Evolutionary conservation across 2,797 vertebrate species (phyloP), one percentile per base, ranked within the genome.

Genomic region (Sebastes alutus): DNA sequence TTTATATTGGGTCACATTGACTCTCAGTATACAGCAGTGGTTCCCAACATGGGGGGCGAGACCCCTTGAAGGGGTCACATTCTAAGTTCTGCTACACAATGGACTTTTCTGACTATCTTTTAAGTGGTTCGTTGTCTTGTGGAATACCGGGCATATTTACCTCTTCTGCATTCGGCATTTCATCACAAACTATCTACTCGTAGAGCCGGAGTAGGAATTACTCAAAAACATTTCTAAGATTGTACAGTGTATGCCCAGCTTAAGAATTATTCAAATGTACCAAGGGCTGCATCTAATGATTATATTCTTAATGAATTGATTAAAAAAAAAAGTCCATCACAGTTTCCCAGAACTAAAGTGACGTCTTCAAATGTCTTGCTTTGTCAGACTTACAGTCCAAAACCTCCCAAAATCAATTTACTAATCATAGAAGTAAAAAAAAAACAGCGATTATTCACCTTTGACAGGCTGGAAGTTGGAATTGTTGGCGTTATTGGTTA

Each of bases 1-100:
- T 61, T 42, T 42, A 68, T 74, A 72, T 18, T 94, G 91, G 92
- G 93, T 96, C 96, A 97, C 69, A 95, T 85, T 96, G 96, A 96
- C 95, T 96, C 83, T 71, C 84, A 71, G 32, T n/a, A 33, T 69
- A 73, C 52, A 72, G 33, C 70, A 69, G 69, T 35, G 56, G 54
- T 61, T 82, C 30, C 33, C 42, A 52, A 55, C 10, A 54, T 32
- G 33, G 38, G 32, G 16, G 22, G 27, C 8, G 1, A 30, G 49
- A 29, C 30, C 14, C 11, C 4, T 10, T 65, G 13, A 23, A 7
- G 16, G 16, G 23, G 18, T 62, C 33, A 69, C 42, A 46, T 46
- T 46, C 42, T 46, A 46, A 46, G 7, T 22, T 71, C 12, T 33
- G 46, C 27, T 52, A 14, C 12, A 68, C 18, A 67, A 30, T 9